Percentiles rank a stretch among this genome's conserved stretches.
These are phyloP conservation scores for Helicoverpa armigera DNA, from an alignment of 1,140 invertebrate genomes.

Conservation along the genomic window DNA sequence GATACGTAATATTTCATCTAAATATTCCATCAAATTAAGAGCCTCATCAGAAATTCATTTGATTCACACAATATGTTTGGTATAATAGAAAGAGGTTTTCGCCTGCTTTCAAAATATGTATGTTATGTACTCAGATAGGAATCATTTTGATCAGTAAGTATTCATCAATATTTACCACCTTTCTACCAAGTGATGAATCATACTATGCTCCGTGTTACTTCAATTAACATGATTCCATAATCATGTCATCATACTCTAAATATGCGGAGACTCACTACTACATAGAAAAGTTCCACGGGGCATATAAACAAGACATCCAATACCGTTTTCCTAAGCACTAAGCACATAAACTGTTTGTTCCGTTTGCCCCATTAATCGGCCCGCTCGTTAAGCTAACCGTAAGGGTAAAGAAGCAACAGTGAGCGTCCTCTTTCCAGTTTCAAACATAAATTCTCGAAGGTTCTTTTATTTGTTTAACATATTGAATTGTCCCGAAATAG, in stretches of 20 bases:
- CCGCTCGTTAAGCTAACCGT: slow-evolving; percentile 9
- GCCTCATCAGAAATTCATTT: slow-evolving; percentile 25
- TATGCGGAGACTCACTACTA: too few relatives aligned
- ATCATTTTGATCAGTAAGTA: too few relatives aligned
- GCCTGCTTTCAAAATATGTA: background rate
- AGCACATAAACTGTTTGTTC: slow-evolving; percentile 25
- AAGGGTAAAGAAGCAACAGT: background rate
- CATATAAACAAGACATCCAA: background rate
- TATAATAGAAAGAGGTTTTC: background rate
- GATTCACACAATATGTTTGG: slow-evolving; percentile 3
- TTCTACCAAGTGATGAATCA: too few relatives aligned
- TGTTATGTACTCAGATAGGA: background rate
- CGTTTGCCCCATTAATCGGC: slow-evolving; percentile 18
- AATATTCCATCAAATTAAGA: slow-evolving; percentile 34
- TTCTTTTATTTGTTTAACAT: slow-evolving; percentile 13
- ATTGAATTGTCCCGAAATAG: background rate
- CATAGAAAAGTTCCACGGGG: background rate
- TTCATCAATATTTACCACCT: too few relatives aligned
- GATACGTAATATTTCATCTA: slow-evolving; percentile 1
- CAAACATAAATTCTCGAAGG: background rate
- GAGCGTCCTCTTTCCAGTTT: background rate
- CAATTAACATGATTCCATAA: too few relatives aligned
- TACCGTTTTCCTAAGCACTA: background rate
- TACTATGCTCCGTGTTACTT: too few relatives aligned
- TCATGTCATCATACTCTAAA: too few relatives aligned